These are phyloP conservation scores for Sipha flava DNA, from an alignment of 1,140 invertebrate species.

Conservation along the genomic window DNA sequence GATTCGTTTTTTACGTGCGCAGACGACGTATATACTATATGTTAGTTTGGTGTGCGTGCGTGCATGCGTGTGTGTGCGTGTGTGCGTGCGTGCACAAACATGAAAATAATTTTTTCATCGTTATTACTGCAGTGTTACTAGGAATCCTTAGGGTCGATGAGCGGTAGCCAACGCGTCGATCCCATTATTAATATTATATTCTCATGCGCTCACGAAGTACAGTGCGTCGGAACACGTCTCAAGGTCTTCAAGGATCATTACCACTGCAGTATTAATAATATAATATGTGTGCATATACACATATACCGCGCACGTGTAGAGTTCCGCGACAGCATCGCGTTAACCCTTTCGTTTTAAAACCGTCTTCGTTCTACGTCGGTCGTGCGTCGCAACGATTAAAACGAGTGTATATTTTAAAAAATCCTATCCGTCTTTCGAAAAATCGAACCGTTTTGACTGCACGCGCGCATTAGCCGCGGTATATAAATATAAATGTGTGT, in stretches of 20 bases:
- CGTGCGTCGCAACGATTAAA: background rate
- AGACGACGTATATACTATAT: no score
- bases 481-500: no score
- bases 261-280: no score
- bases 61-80: no score
- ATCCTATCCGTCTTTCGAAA: no score
- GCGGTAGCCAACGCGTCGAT: background rate
- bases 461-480: no score
- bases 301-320: background rate
- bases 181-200: background rate
- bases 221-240: background rate
- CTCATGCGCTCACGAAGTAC: no score
- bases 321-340: background rate
- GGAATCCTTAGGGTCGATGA: background rate
- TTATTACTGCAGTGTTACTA: background rate
- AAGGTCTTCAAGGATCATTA: background rate
- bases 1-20: background rate
- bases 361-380: background rate
- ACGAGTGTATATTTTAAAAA: background rate
- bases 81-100: background rate
- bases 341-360: background rate
- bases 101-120: background rate
- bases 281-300: no score
- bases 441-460: no score
- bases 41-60: background rate